These are phyloP conservation scores for Ridgeia piscesae DNA, from an alignment of 1,140 invertebrate genomes.

Conservation along the genomic window DNA sequence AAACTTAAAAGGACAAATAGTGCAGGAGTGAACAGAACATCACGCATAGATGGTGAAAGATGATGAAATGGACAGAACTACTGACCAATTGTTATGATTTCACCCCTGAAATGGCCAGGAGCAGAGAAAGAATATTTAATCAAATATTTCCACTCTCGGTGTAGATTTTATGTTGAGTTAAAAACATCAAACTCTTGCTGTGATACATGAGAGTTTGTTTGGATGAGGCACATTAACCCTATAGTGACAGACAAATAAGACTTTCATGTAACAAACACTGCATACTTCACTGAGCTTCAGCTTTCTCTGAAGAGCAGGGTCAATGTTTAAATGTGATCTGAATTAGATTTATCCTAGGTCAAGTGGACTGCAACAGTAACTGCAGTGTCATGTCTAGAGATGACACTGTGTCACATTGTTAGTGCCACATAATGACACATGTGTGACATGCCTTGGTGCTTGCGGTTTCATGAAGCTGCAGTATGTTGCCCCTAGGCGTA, in stretches of 20 bases:
- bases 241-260: not conserved
- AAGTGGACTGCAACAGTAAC: not conserved
- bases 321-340: not conserved
- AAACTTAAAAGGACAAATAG: too few relatives aligned
- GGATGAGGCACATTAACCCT: not conserved
- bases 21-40: too few relatives aligned
- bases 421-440: not conserved
- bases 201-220: not conserved
- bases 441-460: not conserved
- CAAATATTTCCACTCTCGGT: not conserved
- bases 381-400: not conserved
- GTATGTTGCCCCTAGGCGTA: not conserved
- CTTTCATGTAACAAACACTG: not conserved
- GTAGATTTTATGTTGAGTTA: not conserved
- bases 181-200: not conserved
- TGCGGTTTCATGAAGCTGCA: not conserved
- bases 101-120: too few relatives aligned
- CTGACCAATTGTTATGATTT: too few relatives aligned
- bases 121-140: not conserved
- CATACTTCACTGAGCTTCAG: not conserved
- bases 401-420: not conserved
- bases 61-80: too few relatives aligned
- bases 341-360: not conserved
- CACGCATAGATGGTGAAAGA: too few relatives aligned
- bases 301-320: not conserved